Evolutionary conservation across 2,797 vertebrate species (phyloP).

Genomic region (Tangara arthus): DNA sequence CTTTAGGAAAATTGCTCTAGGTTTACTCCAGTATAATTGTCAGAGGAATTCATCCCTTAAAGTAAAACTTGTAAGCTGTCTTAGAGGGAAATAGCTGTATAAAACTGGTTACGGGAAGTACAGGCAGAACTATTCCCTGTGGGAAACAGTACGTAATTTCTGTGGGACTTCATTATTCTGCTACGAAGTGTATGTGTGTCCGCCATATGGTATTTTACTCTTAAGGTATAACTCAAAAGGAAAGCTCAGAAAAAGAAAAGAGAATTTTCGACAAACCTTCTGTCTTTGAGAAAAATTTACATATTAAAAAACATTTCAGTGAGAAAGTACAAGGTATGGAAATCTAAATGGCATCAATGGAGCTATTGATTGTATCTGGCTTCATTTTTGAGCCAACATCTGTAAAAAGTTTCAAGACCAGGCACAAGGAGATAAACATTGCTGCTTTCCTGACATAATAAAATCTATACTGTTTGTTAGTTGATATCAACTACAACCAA

Average conservation of each 20-base stretch:
- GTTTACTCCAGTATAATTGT: background rate
- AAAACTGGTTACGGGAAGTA: constrained; percentile 36
- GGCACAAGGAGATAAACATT: background rate
- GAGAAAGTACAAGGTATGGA: background rate
- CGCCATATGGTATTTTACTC: constrained; percentile 70
- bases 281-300: constrained; percentile 2
- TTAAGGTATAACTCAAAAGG: constrained; percentile 52
- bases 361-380: background rate
- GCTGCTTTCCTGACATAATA: background rate
- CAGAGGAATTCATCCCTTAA: background rate
- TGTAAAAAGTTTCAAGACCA: constrained; percentile 1
- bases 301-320: background rate
- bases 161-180: constrained; percentile 63
- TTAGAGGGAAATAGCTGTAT: constrained; percentile 9
- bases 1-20: background rate
- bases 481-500: background rate
- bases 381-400: background rate
- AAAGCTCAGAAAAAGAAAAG: constrained; percentile 28
- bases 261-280: background rate
- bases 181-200: constrained; percentile 23
- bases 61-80: constrained; percentile 1
- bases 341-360: background rate
- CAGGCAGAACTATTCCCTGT: constrained; percentile 25
- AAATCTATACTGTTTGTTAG: background rate
- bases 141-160: constrained; percentile 40